Evolutionary conservation across 2,888 invertebrate genomes (phyloP).

Genomic region (Stenotaenia linearis): DNA sequence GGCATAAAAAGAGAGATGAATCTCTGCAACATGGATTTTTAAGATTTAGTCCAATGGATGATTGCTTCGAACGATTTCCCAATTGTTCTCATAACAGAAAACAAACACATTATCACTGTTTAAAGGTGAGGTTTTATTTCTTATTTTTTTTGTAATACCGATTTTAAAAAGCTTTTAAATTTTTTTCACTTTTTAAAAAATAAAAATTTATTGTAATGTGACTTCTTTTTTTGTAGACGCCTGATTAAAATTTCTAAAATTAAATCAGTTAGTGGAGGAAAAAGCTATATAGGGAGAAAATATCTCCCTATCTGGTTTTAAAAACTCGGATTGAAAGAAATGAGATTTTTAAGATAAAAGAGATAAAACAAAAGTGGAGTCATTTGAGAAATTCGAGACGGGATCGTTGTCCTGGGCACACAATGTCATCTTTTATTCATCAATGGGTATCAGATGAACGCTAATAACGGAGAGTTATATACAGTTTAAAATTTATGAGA

Average conservation of each 20-base stretch:
- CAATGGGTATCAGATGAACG: background rate
- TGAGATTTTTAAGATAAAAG: background rate
- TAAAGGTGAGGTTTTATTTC: constrained; percentile 58
- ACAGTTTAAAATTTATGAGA: background rate
- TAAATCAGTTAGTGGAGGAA: background rate
- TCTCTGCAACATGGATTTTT: constrained; percentile 92
- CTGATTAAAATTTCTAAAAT: background rate
- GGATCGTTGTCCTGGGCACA: constrained; percentile 17
- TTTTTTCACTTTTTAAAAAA: constrained; percentile 4
- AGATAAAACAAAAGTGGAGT: constrained; percentile 14
- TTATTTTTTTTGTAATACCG: background rate
- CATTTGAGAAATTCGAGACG: background rate
- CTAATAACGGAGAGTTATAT: background rate
- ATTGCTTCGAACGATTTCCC: constrained; percentile 79
- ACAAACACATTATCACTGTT: constrained; percentile 95
- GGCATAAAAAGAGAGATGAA: constrained; percentile 98
- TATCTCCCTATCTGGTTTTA: background rate
- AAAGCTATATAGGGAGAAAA: background rate
- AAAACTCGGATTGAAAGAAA: background rate
- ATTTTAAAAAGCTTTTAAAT: too few relatives aligned
- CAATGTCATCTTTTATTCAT: constrained; percentile 24
- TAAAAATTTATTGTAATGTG: constrained; percentile 28
- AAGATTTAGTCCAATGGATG: constrained; percentile 88
- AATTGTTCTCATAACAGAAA: constrained; percentile 83
- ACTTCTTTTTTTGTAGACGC: background rate